Evolutionary conservation across 2,113 vertebrate genomes (phyloP).

Genomic region (Nicator chloris): DNA sequence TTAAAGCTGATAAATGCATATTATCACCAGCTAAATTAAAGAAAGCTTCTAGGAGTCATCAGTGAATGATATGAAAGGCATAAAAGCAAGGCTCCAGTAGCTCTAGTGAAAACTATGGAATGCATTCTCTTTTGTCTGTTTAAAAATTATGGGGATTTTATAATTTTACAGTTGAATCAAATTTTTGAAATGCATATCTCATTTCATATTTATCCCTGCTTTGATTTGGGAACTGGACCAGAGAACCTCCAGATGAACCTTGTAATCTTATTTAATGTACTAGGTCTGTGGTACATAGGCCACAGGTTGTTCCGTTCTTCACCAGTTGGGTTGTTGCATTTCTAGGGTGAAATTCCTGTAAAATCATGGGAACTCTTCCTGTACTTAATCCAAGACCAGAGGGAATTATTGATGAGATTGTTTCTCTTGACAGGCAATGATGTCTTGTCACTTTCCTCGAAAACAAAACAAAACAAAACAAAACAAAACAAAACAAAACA

Average conservation of each 20-base stretch:
- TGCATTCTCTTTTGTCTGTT: neutral
- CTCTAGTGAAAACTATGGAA: neutral
- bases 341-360: neutral
- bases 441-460: neutral
- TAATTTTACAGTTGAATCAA: neutral
- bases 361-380: neutral
- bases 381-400: neutral
- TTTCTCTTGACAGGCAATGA: neutral
- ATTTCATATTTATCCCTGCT: neutral
- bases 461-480: neutral
- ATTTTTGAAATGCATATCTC: neutral
- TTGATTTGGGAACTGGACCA: neutral
- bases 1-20: neutral
- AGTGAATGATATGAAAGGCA: neutral
- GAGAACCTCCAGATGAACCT: neutral
- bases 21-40: neutral
- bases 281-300: neutral
- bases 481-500: neutral
- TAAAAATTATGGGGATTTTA: neutral
- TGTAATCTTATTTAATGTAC: neutral
- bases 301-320: neutral
- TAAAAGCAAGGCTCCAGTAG: neutral
- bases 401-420: neutral
- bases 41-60: neutral
- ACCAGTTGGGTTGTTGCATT: neutral